A percentile compares a stretch with the other conserved stretches of the same genome.
phyloP scores from a whole-genome alignment of 2,888 invertebrate genomes.

The Meiosimyza platycephala region DNA sequence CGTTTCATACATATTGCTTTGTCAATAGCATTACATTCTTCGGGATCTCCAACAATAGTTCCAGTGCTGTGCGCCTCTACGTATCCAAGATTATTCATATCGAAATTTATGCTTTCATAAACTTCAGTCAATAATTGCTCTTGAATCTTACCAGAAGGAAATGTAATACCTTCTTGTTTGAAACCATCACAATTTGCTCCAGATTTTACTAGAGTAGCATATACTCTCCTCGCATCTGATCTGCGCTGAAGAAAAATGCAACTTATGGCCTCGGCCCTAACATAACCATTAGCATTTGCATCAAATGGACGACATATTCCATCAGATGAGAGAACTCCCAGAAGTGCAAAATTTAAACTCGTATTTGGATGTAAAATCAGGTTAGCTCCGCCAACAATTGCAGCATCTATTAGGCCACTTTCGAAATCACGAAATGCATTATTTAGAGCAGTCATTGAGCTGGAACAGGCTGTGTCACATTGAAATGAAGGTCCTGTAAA shows the following conservation, averaged over 20 bases:
- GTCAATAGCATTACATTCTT: slow-evolving; percentile 86
- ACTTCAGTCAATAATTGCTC: slow-evolving; percentile 73
- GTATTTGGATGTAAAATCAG: slow-evolving; percentile 88
- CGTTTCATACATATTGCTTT: slow-evolving; percentile 81
- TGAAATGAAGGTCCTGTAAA: slow-evolving; percentile 89
- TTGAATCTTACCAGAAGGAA: slow-evolving; percentile 75
- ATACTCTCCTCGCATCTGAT: slow-evolving; percentile 74
- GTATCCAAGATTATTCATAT: slow-evolving; percentile 75
- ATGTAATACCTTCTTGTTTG: slow-evolving; percentile 77
- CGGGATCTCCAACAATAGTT: slow-evolving; percentile 89
- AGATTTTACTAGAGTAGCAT: slow-evolving; percentile 79
- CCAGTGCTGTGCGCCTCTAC: slow-evolving; percentile 91
- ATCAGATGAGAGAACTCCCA: slow-evolving; percentile 83
- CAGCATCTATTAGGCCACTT: slow-evolving; percentile 86
- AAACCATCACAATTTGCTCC: slow-evolving; percentile 86
- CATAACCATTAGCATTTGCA: slow-evolving; percentile 83
- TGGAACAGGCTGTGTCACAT: slow-evolving; percentile 94
- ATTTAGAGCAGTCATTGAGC: slow-evolving; percentile 89
- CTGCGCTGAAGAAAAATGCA: slow-evolving; percentile 79
- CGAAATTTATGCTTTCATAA: slow-evolving; percentile 72
- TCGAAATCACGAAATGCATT: slow-evolving; percentile 81
- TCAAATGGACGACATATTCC: slow-evolving; percentile 94
- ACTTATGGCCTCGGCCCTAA: slow-evolving; percentile 82
- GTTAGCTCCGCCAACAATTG: slow-evolving; percentile 89
- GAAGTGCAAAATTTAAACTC: slow-evolving; percentile 85